A percentile compares a stretch with the other conserved stretches of the same genome.
phyloP scores from a whole-genome alignment of 2,888 invertebrate species.

The Phlogophora meticulosa region DNA sequence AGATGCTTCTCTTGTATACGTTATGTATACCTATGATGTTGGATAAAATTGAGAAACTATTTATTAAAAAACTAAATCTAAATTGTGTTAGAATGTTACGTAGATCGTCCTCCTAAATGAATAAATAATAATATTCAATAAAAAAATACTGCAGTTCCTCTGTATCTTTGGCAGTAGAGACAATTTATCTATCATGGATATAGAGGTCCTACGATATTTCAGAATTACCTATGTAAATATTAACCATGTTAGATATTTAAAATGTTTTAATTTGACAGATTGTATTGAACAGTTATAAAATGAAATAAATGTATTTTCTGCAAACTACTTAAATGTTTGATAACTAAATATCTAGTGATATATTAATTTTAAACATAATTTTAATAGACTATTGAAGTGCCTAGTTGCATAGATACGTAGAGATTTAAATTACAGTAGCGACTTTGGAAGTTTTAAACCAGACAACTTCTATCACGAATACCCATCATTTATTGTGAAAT shows the following conservation, averaged over 20 bases:
- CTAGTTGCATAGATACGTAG: slow-evolving; percentile 75
- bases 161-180: slow-evolving; percentile 8
- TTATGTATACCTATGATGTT: slow-evolving; percentile 45
- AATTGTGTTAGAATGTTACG: slow-evolving; percentile 53
- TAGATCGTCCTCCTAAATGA: slow-evolving; percentile 46
- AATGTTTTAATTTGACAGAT: slow-evolving; percentile 57
- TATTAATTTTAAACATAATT: slow-evolving; percentile 59
- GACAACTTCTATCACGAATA: slow-evolving; percentile 7
- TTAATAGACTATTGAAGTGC: slow-evolving; percentile 77
- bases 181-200: slow-evolving; percentile 3
- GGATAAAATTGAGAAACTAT: slow-evolving; percentile 51
- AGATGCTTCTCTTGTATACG: slow-evolving; percentile 59
- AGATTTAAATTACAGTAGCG: slow-evolving; percentile 47
- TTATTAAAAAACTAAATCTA: slow-evolving; percentile 57
- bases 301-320: slow-evolving; percentile 53
- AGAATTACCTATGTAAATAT: slow-evolving; percentile 58
- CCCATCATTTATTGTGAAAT: not conserved
- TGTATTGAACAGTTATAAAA: slow-evolving; percentile 54
- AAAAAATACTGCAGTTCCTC: slow-evolving; percentile 12
- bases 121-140: slow-evolving; percentile 27
- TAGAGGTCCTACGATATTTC: slow-evolving; percentile 26
- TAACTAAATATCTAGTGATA: slow-evolving; percentile 58
- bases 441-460: slow-evolving; percentile 32
- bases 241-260: slow-evolving; percentile 40
- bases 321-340: slow-evolving; percentile 49